A percentile compares a stretch with the other conserved stretches of the same genome.
Evolutionary conservation across 2,797 vertebrate species (phyloP).

Genomic region (Xyrichtys novacula): DNA sequence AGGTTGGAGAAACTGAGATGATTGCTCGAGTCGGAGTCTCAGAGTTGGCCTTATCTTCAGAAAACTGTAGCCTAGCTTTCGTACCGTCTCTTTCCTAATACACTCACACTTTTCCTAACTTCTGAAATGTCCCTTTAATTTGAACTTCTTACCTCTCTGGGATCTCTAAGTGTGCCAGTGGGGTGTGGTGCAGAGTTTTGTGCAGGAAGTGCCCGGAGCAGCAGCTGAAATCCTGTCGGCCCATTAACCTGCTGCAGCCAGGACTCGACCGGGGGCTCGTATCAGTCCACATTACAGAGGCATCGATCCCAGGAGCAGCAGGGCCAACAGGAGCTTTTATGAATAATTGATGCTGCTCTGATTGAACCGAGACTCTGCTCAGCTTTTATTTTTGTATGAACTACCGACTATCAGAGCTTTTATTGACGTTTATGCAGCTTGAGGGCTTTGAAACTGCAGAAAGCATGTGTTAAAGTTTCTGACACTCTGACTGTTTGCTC

Average conservation of each 20-base stretch:
- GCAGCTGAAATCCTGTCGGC: conserved; percentile 63
- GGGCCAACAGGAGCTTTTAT: conserved; percentile 61
- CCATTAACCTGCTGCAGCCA: conserved; percentile 80
- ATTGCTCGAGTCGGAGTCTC: too few relatives aligned
- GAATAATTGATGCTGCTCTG: conserved; percentile 81
- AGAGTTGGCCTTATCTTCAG: too few relatives aligned
- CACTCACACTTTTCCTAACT: too few relatives aligned
- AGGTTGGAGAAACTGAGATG: too few relatives aligned
- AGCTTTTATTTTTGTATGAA: conserved; percentile 61
- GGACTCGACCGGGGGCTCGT: conserved; percentile 66
- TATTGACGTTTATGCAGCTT: conserved; percentile 35
- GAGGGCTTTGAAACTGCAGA: conserved; percentile 1
- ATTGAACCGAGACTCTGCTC: conserved; percentile 64
- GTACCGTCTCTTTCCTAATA: too few relatives aligned
- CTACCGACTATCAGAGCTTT: conserved; percentile 33
- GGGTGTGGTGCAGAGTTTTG: conserved; percentile 40
- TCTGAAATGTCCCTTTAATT: too few relatives aligned
- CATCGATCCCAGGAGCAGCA: conserved; percentile 79
- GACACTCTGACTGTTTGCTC: neutral
- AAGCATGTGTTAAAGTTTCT: conserved; percentile 14
- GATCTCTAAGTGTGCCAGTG: conserved; percentile 5
- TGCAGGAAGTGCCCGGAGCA: conserved; percentile 63
- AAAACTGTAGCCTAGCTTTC: too few relatives aligned
- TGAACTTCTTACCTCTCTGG: too few relatives aligned
- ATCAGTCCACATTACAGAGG: conserved; percentile 77